Evolutionary conservation across 35 echinoderm and acorn worm species (phyloP), one percentile per base, ranked within the genome.

Genomic region (Amphiura filiformis): DNA sequence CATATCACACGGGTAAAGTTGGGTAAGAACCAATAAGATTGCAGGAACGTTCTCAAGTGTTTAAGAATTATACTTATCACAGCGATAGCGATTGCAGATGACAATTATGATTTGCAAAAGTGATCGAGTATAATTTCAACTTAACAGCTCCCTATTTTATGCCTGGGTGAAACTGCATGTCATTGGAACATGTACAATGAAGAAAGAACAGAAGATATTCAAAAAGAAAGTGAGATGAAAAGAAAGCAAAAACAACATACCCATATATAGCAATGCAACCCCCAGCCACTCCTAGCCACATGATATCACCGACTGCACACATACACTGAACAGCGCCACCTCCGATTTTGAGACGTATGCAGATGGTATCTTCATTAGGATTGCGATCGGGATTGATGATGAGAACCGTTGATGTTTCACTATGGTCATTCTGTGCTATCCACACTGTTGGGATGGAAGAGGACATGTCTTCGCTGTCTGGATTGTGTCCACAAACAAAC

Each of bases 301-400:
- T 85, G 22, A 87, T 97, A 36, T 97, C 94, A 37, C 61, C 87
- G 17, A 97, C 94, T 28, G 94, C 83, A 87, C 94, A 97, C 36
- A 97, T 86, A 36, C 94, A 93, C 65, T 90, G 82, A 41, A 93
- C 91, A 0, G 56, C 37, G 28, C 87, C 88, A 0, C 78, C 83
- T 26, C 79, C n/a, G 1, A 97, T 75, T 47, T 76, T 89, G 34
- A 97, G 76, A 34, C 89, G 83, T 31, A 93, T 38, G n/a, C 87
- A 86, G 87, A 82, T 83, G 15, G 87, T 90, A 26, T 89, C 87
- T 1, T 93, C 91, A 0, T 87, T 84, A 32, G 87, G 91, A 40
- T 42, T 86, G 31, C 84, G 88, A 39, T 97, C 91, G 32, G 86
- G 42, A 38, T 92, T 92, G 36, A 97, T 83, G 33, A 92, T 78